Evolutionary conservation across 2,113 vertebrate species (phyloP).

Genomic region (Microtus richardsoni): DNA sequence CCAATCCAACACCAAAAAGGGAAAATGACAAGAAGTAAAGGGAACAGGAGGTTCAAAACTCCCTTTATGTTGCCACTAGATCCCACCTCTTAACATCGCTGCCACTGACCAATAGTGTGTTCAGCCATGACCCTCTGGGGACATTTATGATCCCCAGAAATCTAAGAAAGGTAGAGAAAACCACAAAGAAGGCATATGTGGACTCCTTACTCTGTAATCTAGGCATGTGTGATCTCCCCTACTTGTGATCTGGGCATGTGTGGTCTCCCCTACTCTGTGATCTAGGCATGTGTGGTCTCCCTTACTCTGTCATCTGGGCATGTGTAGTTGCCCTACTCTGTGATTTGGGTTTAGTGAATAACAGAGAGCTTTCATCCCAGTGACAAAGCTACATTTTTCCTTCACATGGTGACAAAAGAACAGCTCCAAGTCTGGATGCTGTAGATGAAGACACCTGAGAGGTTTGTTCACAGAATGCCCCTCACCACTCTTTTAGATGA

Average conservation of each 20-base stretch:
- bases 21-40: not conserved
- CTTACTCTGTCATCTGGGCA: not conserved
- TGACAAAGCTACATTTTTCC: not conserved
- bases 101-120: not conserved
- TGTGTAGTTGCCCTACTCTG: not conserved
- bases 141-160: not conserved
- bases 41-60: too few species aligned
- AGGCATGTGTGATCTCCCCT: not conserved
- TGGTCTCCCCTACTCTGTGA: not conserved
- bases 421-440: not conserved
- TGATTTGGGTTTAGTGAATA: constrained; percentile 10
- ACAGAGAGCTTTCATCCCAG: not conserved
- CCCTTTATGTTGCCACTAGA: not conserved
- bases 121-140: too few species aligned
- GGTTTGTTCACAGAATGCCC: not conserved
- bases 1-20: not conserved
- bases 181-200: not conserved
- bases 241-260: not conserved
- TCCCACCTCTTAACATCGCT: not conserved
- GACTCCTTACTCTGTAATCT: not conserved
- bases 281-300: not conserved
- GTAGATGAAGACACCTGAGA: not conserved
- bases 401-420: not conserved
- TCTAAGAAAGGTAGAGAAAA: not conserved
- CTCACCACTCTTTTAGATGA: not conserved